Evolutionary conservation across 2,888 invertebrate genomes (phyloP).

Genomic region (Psococerastis gibbosa): DNA sequence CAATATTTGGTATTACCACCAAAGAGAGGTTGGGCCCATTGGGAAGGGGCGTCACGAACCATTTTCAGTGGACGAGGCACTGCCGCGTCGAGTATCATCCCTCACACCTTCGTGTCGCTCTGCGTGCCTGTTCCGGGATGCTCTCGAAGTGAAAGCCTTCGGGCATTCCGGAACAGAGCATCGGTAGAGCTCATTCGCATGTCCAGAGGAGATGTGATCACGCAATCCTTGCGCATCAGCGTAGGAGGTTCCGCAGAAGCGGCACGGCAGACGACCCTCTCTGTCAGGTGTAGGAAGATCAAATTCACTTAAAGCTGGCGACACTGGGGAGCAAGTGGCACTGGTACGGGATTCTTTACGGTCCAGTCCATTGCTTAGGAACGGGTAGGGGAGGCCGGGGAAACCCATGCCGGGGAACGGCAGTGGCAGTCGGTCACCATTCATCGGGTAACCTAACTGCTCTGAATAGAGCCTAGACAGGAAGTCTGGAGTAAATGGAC

Average conservation of each 20-base stretch:
- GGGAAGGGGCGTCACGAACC: conserved; percentile 8
- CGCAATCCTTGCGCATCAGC: conserved; percentile 41
- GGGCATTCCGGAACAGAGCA: conserved; percentile 61
- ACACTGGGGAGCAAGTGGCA: conserved; percentile 15
- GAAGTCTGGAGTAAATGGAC: conserved; percentile 30
- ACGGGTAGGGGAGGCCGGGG: conserved; percentile 31
- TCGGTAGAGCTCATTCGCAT: conserved; percentile 46
- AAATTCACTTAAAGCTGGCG: conserved; percentile 31
- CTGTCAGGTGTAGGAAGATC: conserved; percentile 44
- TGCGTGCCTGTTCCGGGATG: conserved; percentile 56
- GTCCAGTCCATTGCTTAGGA: conserved; percentile 27
- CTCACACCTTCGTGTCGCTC: conserved; percentile 24
- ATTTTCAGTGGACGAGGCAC: conserved; percentile 5
- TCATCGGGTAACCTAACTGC: neutral
- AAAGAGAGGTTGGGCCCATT: neutral
- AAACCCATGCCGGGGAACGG: conserved; percentile 27
- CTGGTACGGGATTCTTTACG: conserved; percentile 20
- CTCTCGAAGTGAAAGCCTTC: conserved; percentile 57
- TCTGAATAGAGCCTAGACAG: conserved; percentile 25
- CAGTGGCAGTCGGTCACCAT: conserved; percentile 13
- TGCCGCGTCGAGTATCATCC: neutral
- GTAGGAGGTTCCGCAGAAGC: conserved; percentile 45
- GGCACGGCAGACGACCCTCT: conserved; percentile 47
- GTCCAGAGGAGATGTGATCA: conserved; percentile 51
- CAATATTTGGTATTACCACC: conserved; percentile 6